Percentiles rank a stretch among this genome's conserved stretches.
phyloP scores from a whole-genome alignment of 2,797 vertebrate genomes.

The Ara ararauna region DNA sequence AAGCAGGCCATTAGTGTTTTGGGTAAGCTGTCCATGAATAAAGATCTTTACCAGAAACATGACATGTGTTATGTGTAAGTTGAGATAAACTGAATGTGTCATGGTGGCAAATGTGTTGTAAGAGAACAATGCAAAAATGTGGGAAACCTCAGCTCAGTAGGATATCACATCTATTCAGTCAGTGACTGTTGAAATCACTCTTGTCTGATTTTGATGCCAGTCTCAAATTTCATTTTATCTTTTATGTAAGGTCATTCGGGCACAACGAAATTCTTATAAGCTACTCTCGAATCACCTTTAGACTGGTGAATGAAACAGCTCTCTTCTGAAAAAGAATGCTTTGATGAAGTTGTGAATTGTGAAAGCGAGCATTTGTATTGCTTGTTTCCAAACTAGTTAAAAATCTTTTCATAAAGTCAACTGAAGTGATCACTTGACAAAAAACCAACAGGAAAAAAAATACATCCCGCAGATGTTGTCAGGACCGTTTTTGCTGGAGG shows the following conservation, averaged over 20 bases:
- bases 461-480: neutral
- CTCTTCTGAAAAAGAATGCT: neutral
- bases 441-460: neutral
- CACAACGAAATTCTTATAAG: neutral
- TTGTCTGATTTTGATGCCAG: neutral
- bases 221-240: neutral
- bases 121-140: neutral
- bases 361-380: neutral
- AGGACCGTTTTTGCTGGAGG: neutral
- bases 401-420: neutral
- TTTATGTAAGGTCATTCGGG: neutral
- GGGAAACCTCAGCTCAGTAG: neutral
- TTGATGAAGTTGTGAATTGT: neutral
- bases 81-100: neutral
- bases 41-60: neutral
- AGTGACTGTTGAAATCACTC: neutral
- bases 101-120: neutral
- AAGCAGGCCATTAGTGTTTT: neutral
- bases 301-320: neutral
- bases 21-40: neutral
- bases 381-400: neutral
- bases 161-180: neutral
- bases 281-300: neutral
- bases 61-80: rapidly evolving
- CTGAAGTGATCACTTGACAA: neutral